phyloP scores from a whole-genome alignment of 1,140 invertebrate species.

The Triops cancriformis region DNA sequence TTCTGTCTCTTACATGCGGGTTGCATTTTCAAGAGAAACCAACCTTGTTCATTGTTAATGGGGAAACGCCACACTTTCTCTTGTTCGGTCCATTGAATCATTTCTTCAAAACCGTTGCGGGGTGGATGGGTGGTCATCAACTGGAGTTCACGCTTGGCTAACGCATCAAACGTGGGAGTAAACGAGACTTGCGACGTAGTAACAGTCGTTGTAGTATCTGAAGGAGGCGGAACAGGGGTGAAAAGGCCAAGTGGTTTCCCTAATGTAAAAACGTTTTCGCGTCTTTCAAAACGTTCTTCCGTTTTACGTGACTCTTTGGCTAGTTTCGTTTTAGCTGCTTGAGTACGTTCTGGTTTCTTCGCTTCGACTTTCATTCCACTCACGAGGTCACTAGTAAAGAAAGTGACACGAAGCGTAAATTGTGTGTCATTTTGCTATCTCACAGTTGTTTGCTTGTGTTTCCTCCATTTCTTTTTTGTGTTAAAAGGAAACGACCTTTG shows the following conservation, averaged over 20 bases:
- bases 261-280: slow-evolving; percentile 48
- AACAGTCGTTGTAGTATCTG: slow-evolving; percentile 34
- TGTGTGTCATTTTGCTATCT: background rate
- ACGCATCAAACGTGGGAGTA: slow-evolving; percentile 56
- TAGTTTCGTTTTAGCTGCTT: slow-evolving; percentile 28
- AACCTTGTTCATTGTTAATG: slow-evolving; percentile 94
- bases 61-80: slow-evolving; percentile 96
- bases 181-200: slow-evolving; percentile 35
- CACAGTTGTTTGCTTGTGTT: background rate
- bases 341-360: slow-evolving; percentile 28
- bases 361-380: slow-evolving; percentile 27
- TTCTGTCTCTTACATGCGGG: background rate
- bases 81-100: slow-evolving; percentile 87
- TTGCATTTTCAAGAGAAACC: background rate
- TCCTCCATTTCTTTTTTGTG: too few relatives aligned
- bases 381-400: slow-evolving; percentile 32
- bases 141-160: slow-evolving; percentile 56
- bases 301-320: background rate
- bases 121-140: slow-evolving; percentile 59
- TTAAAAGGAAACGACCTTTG: too few relatives aligned
- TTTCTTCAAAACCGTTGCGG: slow-evolving; percentile 82
- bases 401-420: slow-evolving; percentile 32
- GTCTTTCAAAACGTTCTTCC: slow-evolving; percentile 15
- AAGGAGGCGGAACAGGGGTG: slow-evolving; percentile 32
- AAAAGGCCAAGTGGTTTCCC: slow-evolving; percentile 53